A percentile compares a stretch with the other conserved stretches of the same genome.
Conservation (phyloP, 2,113 vertebrate genomes). For the Tinamus guttatus region DNA sequence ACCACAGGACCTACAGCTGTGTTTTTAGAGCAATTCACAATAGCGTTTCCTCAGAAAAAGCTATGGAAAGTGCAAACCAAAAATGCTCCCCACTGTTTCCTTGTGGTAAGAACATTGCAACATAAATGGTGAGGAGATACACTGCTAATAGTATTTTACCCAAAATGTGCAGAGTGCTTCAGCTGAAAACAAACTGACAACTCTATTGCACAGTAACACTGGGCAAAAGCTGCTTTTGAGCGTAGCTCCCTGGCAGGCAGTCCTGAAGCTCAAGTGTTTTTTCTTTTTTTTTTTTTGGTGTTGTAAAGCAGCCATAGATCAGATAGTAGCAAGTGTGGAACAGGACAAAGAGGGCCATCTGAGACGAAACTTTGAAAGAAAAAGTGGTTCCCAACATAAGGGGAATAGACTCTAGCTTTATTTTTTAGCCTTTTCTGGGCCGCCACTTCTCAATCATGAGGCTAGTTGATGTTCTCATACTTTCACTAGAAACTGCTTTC, state of each 20-base stretch:
- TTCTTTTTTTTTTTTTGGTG: neutral
- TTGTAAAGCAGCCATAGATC: neutral
- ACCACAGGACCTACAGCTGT: conserved; percentile 5
- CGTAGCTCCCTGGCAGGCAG: neutral
- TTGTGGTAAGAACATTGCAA: neutral
- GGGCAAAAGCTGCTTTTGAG: neutral
- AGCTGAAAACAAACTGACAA: neutral
- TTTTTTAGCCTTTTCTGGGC: neutral
- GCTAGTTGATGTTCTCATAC: neutral
- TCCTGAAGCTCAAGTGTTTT: neutral
- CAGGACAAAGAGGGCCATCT: neutral
- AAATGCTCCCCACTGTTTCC: neutral
- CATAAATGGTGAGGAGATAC: neutral
- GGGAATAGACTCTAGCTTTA: neutral
- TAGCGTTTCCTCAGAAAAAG: neutral
- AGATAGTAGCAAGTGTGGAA: neutral
- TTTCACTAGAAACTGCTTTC: neutral
- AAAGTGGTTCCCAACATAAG: neutral
- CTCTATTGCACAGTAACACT: neutral
- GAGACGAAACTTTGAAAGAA: neutral
- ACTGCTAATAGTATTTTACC: neutral
- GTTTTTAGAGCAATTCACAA: conserved; percentile 11
- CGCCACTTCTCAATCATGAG: neutral
- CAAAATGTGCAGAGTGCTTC: neutral
- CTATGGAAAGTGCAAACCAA: neutral